Evolutionary conservation across 2,888 invertebrate genomes (phyloP).

Genomic region (Plagiodera versicolora): DNA sequence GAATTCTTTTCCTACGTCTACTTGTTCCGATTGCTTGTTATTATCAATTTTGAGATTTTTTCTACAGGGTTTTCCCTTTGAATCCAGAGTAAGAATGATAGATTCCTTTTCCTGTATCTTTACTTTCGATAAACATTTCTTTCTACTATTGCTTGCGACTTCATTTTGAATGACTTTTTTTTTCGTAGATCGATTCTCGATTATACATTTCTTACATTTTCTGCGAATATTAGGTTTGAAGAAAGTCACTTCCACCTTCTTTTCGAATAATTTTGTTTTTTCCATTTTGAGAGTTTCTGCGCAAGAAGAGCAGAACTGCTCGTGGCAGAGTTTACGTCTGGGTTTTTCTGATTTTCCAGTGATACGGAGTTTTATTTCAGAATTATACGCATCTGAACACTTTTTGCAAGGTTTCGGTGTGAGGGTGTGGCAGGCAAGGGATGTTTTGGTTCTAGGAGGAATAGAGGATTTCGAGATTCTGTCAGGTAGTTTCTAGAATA

Average conservation of each 20-base stretch:
- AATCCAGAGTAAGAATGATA: neutral
- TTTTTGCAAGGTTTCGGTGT: slow-evolving; percentile 18
- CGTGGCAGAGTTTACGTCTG: neutral
- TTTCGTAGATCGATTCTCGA: neutral
- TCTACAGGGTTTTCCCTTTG: neutral
- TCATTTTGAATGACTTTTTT: neutral
- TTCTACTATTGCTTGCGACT: neutral
- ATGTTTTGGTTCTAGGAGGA: slow-evolving; percentile 15
- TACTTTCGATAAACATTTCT: neutral
- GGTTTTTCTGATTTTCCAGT: neutral
- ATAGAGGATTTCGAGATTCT: slow-evolving; percentile 25
- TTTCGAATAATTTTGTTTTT: neutral
- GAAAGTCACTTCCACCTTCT: neutral
- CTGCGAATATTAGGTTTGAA: neutral
- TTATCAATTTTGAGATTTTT: neutral
- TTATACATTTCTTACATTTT: neutral
- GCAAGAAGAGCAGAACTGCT: neutral
- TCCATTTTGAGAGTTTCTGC: neutral
- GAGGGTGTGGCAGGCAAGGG: neutral
- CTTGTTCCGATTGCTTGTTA: neutral
- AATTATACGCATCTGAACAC: slow-evolving; percentile 18
- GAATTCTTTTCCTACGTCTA: slow-evolving; percentile 9
- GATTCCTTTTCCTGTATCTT: slow-evolving; percentile 6
- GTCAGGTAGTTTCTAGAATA: slow-evolving; percentile 13
- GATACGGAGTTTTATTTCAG: slow-evolving; percentile 10